Base-by-base conservation (phyloP, 1,140 invertebrate genomes). In the Portunus trituberculatus region DNA sequence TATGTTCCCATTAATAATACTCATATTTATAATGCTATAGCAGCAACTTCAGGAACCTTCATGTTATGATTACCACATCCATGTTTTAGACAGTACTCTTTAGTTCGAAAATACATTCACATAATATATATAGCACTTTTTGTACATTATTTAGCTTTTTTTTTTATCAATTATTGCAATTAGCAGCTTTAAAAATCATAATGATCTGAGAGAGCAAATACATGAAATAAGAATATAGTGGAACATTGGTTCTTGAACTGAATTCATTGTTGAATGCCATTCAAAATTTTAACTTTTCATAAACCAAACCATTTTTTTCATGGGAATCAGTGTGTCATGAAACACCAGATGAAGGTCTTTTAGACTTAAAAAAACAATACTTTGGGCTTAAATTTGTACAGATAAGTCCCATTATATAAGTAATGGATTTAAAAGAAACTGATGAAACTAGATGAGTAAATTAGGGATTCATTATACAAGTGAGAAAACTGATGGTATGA, bases 1-100 rank as follows among this genome's bases (percentile, higher is more conserved):
- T 99, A 99, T 97, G 98, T 99, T 96, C 99, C 99, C 16, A 97
- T 99, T 76, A 98, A 99, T 97, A 99, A 99, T 97, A 99, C 98
- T 0, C 99, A 99, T 97, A 98, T 99, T 96, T 99, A 99, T 97
- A 99, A 99, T 97, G 99, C 98, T 92, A 98, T 99, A 96, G 98
- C 98, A 93, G 98, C 98, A 91, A 98, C 98, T 95, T 98, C 98
- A 84, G 98, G 98, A 92, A 98, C 98, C 6, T 97, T 97, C 28
- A 96, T 97, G 59, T 96, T 97, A 67, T 97, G 96, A 97, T 94
- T 39, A 82, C n/a, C 25, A 7, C 20, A 31, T 10, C 12, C 31
- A 31, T 48, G 48, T 29, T 3, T 32, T 91, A 4, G 8, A 25
- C 0, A 91, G 20, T 91, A 46, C 25, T 91, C 39, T 20, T 25